Evolutionary conservation across 1,140 invertebrate genomes (phyloP), one percentile per base, ranked within the genome.

Genomic region (Yoshiicerus persimilis): DNA sequence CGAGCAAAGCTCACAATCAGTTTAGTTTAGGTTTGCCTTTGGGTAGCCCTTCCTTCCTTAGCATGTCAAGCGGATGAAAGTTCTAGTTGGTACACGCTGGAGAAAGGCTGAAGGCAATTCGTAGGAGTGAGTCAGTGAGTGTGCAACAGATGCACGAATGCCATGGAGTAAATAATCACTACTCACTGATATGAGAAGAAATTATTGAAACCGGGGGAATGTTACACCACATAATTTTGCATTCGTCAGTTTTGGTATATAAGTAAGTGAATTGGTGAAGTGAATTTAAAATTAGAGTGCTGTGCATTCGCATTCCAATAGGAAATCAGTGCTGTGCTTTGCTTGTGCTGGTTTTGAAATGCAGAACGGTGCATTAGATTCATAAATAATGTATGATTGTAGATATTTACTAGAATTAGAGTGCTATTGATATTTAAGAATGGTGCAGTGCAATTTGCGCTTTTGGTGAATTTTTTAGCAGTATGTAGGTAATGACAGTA

Each of bases 401-500:
- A 70, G 66, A 16, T 25, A 70, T 30, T 25, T 30, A 30, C 30
- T 70, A 30, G 66, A 30, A 20, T 30, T 30, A 30, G 66, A 70
- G 66, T 70, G 66, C 66, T 11, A 70, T 25, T 27, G 27, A 70
- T 70, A 30, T 70, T 27, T n/a, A 3, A 10, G 41, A 47, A 66
- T 66, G 25, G 64, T 66, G 27, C 25, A 70, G 25, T 70, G 30
- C n/a, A 13, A 32, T 86, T 23, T 27, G 84, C 88, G 91, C 38
- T 75, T 23, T 32, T 87, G 9, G 30, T 20, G 11, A 10, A 27
- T 75, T 89, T 27, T 70, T 70, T 16, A 30, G n/a, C n/a, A n/a
- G n/a, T n/a, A n/a, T n/a, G n/a, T n/a, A n/a, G 25, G 27, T 70
- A 56, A 56, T 70, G 64, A 2, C 27, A n/a, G 70, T 92, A 94